Evolutionary conservation across 2,113 vertebrate species (phyloP), one percentile per base, ranked within the genome.

Genomic region (Seriola aureovittata): DNA sequence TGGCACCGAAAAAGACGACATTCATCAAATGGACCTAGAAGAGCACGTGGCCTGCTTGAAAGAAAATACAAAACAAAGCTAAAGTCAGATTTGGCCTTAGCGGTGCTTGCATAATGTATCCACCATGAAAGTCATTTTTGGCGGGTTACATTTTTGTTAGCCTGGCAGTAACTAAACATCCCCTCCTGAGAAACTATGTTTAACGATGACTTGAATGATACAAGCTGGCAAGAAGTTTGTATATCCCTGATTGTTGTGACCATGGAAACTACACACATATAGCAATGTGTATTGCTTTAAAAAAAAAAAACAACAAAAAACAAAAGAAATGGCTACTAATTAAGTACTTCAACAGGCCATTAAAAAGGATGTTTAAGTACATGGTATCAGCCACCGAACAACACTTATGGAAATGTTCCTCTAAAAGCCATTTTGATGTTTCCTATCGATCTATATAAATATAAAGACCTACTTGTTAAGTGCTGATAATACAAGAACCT

Each of bases 401-500:
- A 32, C 38, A 48, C 38, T 13, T 17, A 32, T 57, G 32, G 14
- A 73, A 74, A 71, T 38, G 59, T 48, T 78, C 68, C 63, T 66
- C 52, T 60, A 40, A 79, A 75, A 75, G 54, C 23, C 21, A 42
- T 75, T 75, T 23, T 32, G 48, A 79, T 69, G 46, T 59, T 82
- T 69, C 36, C 36, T 44, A 8, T 75, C 23, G 1, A 64, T 54
- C 54, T 52, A n/a, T 66, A 46, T 29, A 57, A 75, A 80, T 58
- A 87, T 72, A 69, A 78, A 75, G 62, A 69, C 69, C 32, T 64
- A 48, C 69, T 70, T 23, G 17, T 74, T 78, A 87, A 82, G 59
- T 87, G 80, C 82, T 79, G 78, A 78, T 73, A 44, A 62, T 79
- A 86, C 69, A 67, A 79, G 46, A 81, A 79, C 88, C 86, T 87